phyloP scores from a whole-genome alignment of 2,113 vertebrate species.

The Polyodon spathula region DNA sequence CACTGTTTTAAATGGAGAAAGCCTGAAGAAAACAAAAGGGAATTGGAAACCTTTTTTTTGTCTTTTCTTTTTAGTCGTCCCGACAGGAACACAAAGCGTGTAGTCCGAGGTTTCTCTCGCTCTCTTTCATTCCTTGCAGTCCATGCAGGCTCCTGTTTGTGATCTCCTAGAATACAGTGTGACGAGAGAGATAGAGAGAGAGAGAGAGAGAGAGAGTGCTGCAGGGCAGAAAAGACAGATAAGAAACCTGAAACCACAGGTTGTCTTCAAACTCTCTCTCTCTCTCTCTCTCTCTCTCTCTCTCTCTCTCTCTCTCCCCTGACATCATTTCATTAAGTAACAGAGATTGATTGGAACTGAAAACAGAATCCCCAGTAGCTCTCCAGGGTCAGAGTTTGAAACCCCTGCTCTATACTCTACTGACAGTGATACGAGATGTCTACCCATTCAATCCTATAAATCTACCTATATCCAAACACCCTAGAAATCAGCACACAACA shows the following conservation, averaged over 20 bases:
- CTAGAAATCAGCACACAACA: no score
- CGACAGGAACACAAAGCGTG: background rate
- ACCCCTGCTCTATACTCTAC: no score
- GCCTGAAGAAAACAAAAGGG: background rate
- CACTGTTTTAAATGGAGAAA: background rate
- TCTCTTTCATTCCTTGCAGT: constrained; percentile 8
- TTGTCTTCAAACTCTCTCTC: constrained; percentile 30
- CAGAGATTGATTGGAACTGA: no score
- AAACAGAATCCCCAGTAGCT: no score
- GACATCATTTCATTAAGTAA: no score
- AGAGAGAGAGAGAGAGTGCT: constrained; percentile 17
- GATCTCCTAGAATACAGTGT: constrained; percentile 22
- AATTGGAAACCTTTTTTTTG: background rate
- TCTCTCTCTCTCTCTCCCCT: background rate
- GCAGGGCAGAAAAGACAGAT: constrained; percentile 21
- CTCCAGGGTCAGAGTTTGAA: no score
- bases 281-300: constrained; percentile 11
- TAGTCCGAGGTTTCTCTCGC: background rate
- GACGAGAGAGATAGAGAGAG: constrained; percentile 17
- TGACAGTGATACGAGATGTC: no score
- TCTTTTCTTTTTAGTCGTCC: background rate
- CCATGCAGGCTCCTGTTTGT: constrained; percentile 18
- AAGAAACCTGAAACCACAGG: constrained; percentile 40
- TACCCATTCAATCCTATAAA: no score
- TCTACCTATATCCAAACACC: no score